Evolutionary conservation across 2,888 invertebrate genomes (phyloP), one percentile per base, ranked within the genome.

Genomic region (Mayetiola destructor): DNA sequence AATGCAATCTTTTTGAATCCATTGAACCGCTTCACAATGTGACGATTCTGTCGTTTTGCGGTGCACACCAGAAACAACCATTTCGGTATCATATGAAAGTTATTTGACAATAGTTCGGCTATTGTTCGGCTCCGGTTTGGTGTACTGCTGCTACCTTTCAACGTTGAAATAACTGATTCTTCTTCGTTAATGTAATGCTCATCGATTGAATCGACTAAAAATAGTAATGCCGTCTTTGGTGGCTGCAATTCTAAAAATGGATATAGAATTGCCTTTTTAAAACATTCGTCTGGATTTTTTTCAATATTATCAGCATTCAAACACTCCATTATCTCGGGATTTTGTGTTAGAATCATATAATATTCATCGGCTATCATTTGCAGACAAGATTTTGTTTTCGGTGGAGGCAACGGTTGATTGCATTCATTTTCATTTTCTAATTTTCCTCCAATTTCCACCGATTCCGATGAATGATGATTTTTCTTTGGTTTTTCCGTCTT

Each of bases 51-150:
- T 62, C 89, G 80, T 58, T 89, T 76, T 0, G 91, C 89, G 0
- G 93, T 91, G 69, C 89, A 88, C 2, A 93, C 88, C 2, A 95
- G 77, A 58, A 94, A 77, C 56, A 95, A 71, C 96, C 96, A 96
- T 64, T 88, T 88, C 1, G 95, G 96, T 64, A 96, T 83, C 53
- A 92, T 73, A 65, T 91, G 89, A 68, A 92, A 91, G 68, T 93
- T 90, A 60, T 88, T 85, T 1, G 91, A 86, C 27, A 96, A 74
- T 18, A 96, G 73, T 63, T 89, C 88, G 0, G 87, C 88, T 37
- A 91, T 86, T 23, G 84, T 85, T 60, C 79, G 77, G 1, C 79
- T 79, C 61, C 71, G 72, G 59, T 73, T 73, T 6, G 42, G 16
- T n/a, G 30, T 20, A 27, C 12, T 37, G 29, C 27, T 52, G 18